Percentiles rank a stretch among this genome's conserved stretches.
These are phyloP conservation scores for Pristionchus maxplancki DNA, from an alignment of 2,888 invertebrate species.

Conservation along the genomic window DNA sequence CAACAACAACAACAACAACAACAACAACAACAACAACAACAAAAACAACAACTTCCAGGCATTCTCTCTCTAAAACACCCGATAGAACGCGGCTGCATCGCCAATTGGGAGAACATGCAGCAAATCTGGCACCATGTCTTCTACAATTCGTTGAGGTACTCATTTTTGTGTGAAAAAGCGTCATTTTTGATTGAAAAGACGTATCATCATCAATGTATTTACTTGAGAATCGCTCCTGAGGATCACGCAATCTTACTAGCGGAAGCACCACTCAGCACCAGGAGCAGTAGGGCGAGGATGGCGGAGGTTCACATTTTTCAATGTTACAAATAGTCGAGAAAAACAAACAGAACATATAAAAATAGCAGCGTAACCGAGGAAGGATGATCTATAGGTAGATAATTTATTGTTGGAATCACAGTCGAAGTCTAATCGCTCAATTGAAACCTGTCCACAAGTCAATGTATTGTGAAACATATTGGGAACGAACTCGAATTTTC, in stretches of 20 bases:
- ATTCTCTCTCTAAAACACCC: constrained; percentile 95
- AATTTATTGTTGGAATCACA: no score
- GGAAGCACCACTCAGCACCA: constrained; percentile 93
- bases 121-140: constrained; percentile 99
- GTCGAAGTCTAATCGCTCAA: no score
- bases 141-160: constrained; percentile 91
- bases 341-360: no score
- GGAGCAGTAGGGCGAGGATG: constrained; percentile 96
- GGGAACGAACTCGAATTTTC: no score
- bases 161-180: neutral
- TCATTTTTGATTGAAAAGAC: no score
- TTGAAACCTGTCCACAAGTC: no score
- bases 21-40: no score
- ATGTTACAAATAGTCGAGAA: no score
- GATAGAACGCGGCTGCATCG: constrained; percentile 89
- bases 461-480: no score
- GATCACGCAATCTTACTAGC: constrained; percentile 94
- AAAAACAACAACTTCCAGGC: constrained; percentile 69
- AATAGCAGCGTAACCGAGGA: no score
- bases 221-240: constrained; percentile 87
- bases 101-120: constrained; percentile 98
- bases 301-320: constrained; percentile 82
- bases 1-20: no score
- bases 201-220: constrained; percentile 57
- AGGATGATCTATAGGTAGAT: no score